phyloP scores from a whole-genome alignment of 2,797 vertebrate species.

The Pantherophis alleghaniensis region DNA sequence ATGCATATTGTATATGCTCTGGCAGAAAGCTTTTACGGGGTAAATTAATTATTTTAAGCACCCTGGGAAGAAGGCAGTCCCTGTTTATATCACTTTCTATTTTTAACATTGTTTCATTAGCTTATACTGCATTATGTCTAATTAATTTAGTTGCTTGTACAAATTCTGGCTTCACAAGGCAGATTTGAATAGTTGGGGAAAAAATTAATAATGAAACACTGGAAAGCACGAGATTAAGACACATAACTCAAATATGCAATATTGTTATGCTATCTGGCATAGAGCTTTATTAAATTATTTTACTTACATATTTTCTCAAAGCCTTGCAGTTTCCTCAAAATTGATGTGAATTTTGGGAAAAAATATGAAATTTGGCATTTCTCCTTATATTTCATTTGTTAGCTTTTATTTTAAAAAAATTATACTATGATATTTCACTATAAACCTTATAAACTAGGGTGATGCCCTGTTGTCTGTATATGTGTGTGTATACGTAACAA shows the following conservation, averaged over 20 bases:
- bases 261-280: neutral
- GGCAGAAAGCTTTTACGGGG: constrained; percentile 1
- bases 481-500: neutral
- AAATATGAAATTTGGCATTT: neutral
- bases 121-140: constrained; percentile 5
- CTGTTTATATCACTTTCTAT: constrained; percentile 23
- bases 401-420: neutral
- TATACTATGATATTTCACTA: neutral
- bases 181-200: neutral
- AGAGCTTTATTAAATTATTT: neutral
- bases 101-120: constrained; percentile 27
- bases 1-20: neutral
- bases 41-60: constrained; percentile 10
- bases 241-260: neutral
- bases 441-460: neutral
- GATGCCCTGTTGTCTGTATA: neutral
- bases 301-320: neutral
- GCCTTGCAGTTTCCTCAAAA: neutral
- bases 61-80: constrained; percentile 17
- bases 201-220: neutral
- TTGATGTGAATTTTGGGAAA: neutral
- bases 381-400: neutral
- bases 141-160: constrained; percentile 29
- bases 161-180: constrained; percentile 7
- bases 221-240: neutral